Conservation (phyloP, 2,888 invertebrate species). For the Hirtodrosophila alboralis region DNA sequence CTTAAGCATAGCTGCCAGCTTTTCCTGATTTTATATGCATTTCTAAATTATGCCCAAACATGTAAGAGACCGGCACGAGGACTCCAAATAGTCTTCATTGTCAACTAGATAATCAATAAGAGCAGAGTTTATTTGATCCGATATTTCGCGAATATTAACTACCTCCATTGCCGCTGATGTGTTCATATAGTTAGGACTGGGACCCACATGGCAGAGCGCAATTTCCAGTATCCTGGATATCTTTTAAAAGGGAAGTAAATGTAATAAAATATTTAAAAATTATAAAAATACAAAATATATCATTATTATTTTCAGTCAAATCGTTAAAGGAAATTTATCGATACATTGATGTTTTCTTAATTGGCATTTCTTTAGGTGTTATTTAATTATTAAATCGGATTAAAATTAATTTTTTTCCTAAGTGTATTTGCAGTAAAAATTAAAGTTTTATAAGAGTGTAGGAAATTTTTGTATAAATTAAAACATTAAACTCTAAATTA, state of each 20-base stretch:
- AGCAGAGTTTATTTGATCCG: constrained; percentile 33
- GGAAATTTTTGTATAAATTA: too few relatives aligned
- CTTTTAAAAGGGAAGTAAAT: constrained; percentile 15
- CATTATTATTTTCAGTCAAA: too few relatives aligned
- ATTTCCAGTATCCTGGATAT: constrained; percentile 28
- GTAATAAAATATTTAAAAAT: neutral
- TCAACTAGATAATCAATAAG: constrained; percentile 44
- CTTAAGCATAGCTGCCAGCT: neutral
- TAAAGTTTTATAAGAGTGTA: too few relatives aligned
- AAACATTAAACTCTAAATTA: too few relatives aligned
- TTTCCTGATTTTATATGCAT: neutral
- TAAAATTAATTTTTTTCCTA: too few relatives aligned
- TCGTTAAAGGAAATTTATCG: too few relatives aligned
- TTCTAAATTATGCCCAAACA: neutral
- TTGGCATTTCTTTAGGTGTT: too few relatives aligned
- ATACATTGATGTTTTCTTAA: too few relatives aligned
- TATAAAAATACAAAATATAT: neutral
- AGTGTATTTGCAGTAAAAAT: too few relatives aligned
- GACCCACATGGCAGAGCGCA: constrained; percentile 19
- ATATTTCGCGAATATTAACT: constrained; percentile 23
- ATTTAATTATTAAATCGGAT: too few relatives aligned
- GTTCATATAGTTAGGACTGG: constrained; percentile 15
- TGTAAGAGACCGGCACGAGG: neutral
- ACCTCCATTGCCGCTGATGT: constrained; percentile 53
- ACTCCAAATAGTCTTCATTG: constrained; percentile 5